These are phyloP conservation scores for Nerophis ophidion DNA, from an alignment of 2,113 vertebrate species.

Conservation along the genomic window DNA sequence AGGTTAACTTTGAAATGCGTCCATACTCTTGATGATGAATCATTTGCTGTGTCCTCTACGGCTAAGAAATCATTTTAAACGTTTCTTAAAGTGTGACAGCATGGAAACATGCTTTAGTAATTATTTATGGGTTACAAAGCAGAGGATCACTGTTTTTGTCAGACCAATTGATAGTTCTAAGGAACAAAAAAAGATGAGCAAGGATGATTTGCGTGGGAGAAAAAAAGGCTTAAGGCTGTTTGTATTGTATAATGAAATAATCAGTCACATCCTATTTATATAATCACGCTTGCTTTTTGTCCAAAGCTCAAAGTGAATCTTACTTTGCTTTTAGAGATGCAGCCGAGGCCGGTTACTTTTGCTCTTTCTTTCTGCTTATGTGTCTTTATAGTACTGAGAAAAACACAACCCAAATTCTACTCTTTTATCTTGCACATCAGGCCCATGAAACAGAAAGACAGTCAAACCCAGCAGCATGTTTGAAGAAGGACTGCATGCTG, in stretches of 20 bases:
- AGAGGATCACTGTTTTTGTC: slow-evolving; percentile 4
- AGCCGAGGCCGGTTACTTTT: slow-evolving; percentile 3
- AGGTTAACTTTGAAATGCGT: too few species aligned
- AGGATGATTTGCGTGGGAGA: too few species aligned
- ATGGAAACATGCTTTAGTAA: not conserved
- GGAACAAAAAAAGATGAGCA: not conserved
- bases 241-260: slow-evolving; percentile 27
- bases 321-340: slow-evolving; percentile 6
- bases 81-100: not conserved
- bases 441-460: slow-evolving; percentile 5
- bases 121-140: not conserved
- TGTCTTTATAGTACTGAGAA: slow-evolving; percentile 2
- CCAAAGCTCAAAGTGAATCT: slow-evolving; percentile 21
- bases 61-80: not conserved
- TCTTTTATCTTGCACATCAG: not conserved
- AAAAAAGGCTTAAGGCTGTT: not conserved
- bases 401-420: not conserved
- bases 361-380: slow-evolving; percentile 5
- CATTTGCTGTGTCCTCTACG: not conserved
- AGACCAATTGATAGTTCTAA: not conserved
- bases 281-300: slow-evolving; percentile 29
- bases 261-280: slow-evolving; percentile 54
- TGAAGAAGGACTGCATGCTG: slow-evolving; percentile 5
- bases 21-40: too few species aligned
- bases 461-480: not conserved